These are phyloP conservation scores for Pelobates fuscus DNA, from an alignment of 2,113 vertebrate genomes.

Conservation along the genomic window DNA sequence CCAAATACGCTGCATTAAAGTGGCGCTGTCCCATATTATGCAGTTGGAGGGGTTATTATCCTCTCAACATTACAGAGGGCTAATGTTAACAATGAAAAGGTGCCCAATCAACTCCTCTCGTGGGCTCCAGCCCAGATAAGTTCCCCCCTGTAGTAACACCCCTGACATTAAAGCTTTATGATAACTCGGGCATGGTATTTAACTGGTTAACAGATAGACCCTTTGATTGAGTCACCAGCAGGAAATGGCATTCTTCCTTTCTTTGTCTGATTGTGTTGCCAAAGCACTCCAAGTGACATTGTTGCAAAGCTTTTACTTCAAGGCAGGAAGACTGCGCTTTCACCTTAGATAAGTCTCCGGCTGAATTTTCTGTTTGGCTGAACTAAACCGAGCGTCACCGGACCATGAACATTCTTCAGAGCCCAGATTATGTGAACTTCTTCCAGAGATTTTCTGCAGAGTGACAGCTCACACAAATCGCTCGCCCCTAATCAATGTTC, in stretches of 20 bases:
- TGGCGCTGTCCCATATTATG: no score
- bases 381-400: constrained; percentile 32
- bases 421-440: constrained; percentile 6
- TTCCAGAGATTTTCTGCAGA: not conserved
- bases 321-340: constrained; percentile 61
- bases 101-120: no score
- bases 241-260: constrained; percentile 90
- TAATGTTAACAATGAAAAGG: no score
- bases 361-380: constrained; percentile 52
- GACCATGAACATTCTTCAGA: constrained; percentile 16
- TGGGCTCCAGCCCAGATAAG: no score
- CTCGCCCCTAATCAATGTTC: constrained; percentile 1
- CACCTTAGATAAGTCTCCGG: constrained; percentile 53
- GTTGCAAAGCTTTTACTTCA: constrained; percentile 48
- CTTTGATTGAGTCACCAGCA: constrained; percentile 51
- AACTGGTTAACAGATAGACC: constrained; percentile 17
- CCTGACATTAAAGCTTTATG: no score
- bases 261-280: constrained; percentile 75
- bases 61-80: no score
- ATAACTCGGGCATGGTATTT: no score
- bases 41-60: no score
- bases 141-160: no score
- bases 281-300: constrained; percentile 53
- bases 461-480: constrained; percentile 34
- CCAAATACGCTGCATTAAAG: no score